These are phyloP conservation scores for Crocidura indochinensis DNA, from an alignment of 2,797 vertebrate species.

Conservation along the genomic window DNA sequence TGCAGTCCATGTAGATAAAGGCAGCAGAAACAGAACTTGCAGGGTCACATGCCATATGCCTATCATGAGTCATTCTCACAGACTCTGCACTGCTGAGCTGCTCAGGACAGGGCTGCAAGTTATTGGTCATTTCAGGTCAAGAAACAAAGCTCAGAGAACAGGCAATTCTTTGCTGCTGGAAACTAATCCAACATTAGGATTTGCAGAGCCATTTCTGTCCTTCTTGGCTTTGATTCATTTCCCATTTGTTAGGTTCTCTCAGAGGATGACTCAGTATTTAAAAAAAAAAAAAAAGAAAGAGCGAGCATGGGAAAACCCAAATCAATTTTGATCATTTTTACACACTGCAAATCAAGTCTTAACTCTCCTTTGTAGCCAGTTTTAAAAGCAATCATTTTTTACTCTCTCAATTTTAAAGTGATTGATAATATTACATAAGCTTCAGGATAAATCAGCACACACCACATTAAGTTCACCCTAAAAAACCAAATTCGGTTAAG, in stretches of 20 bases:
- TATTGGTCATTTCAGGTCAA: constrained; percentile 38
- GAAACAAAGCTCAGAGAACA: constrained; percentile 59
- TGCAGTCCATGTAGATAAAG: constrained; percentile 42
- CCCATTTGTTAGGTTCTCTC: not conserved
- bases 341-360: not conserved
- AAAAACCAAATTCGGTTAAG: no score
- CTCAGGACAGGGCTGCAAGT: not conserved
- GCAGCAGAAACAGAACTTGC: constrained; percentile 14
- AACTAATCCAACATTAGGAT: not conserved
- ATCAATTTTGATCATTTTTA: not conserved
- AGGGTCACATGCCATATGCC: not conserved
- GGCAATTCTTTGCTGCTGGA: constrained; percentile 43
- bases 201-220: not conserved
- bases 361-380: not conserved
- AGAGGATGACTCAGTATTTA: not conserved
- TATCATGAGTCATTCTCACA: not conserved
- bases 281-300: not conserved
- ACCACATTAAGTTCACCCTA: no score
- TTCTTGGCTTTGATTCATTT: constrained; percentile 20
- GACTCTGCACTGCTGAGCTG: constrained; percentile 15
- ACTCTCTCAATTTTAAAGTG: not conserved
- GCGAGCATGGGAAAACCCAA: not conserved
- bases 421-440: no score
- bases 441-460: no score
- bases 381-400: not conserved